phyloP scores from a whole-genome alignment of 2,797 vertebrate species.

The Danio aesculapii region DNA sequence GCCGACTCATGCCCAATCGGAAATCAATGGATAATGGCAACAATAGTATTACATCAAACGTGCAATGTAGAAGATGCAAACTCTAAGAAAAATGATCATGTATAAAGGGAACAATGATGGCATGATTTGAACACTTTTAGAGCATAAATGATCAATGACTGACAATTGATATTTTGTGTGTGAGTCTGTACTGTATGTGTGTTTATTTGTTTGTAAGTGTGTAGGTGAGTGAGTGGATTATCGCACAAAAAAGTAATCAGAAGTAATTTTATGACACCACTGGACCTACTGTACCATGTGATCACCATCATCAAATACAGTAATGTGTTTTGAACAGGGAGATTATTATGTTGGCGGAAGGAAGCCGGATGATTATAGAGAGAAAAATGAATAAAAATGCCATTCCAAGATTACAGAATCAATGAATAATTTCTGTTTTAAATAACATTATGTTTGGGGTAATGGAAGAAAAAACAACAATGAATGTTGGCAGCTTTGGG shows the following conservation, averaged over 20 bases:
- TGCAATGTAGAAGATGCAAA: conserved; percentile 29
- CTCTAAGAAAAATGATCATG: conserved; percentile 24
- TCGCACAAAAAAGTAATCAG: conserved; percentile 24
- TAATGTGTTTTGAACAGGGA: conserved; percentile 42
- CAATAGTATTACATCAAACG: conserved; percentile 36
- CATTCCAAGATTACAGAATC: conserved; percentile 33
- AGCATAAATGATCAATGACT: conserved; percentile 51
- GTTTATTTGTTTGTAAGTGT: conserved; percentile 43
- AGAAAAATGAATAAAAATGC: conserved; percentile 12
- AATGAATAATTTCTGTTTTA: conserved; percentile 24
- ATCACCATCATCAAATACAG: conserved; percentile 47
- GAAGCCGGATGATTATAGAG: conserved; percentile 19
- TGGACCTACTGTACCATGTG: conserved; percentile 42
- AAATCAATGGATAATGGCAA: conserved; percentile 36
- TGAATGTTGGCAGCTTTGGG: neutral
- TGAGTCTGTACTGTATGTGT: conserved; percentile 14
- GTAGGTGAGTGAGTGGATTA: conserved; percentile 28
- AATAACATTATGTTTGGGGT: neutral
- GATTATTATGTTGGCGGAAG: neutral
- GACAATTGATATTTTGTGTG: conserved; percentile 36
- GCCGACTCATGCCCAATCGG: conserved; percentile 57
- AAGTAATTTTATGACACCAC: conserved; percentile 50
- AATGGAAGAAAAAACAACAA: conserved; percentile 39
- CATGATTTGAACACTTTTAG: conserved; percentile 51
- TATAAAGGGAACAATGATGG: conserved; percentile 39